Percentiles rank a stretch among this genome's conserved stretches.
Conservation (phyloP, 2,888 invertebrate genomes). For the Pseudococcus viburni region DNA sequence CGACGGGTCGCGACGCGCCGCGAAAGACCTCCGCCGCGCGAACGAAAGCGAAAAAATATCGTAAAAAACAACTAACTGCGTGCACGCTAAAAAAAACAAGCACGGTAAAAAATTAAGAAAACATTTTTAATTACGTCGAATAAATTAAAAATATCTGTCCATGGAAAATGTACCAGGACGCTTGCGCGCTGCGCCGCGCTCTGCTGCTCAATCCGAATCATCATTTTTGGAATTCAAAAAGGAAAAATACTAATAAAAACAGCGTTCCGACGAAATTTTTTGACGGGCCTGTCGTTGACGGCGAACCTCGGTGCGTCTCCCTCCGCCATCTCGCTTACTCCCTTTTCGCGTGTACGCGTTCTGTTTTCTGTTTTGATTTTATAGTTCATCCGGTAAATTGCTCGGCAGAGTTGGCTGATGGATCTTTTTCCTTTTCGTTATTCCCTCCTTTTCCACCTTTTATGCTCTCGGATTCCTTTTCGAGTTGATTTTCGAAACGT, state of each 20-base stretch:
- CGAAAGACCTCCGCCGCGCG: neutral
- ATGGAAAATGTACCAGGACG: neutral
- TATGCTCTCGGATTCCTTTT: neutral
- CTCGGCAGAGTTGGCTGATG: neutral
- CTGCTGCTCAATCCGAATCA: neutral
- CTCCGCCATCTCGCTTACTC: neutral
- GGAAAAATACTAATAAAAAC: neutral
- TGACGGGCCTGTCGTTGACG: neutral
- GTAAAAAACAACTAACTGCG: slow-evolving; percentile 7
- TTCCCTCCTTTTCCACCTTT: neutral
- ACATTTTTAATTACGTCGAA: slow-evolving; percentile 39
- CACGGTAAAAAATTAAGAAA: slow-evolving; percentile 19
- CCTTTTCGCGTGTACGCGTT: neutral
- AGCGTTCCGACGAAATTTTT: neutral
- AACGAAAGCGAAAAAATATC: neutral
- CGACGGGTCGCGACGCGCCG: neutral
- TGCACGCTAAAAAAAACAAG: neutral
- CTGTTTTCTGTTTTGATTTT: neutral
- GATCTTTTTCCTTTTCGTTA: neutral
- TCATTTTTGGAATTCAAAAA: neutral
- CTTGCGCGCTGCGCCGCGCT: neutral
- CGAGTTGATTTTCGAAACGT: slow-evolving; percentile 3
- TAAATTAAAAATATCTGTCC: slow-evolving; percentile 28
- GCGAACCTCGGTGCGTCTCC: neutral
- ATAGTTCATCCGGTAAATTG: neutral